These are phyloP conservation scores for Tuta absoluta DNA, from an alignment of 2,888 invertebrate species.

Conservation along the genomic window DNA sequence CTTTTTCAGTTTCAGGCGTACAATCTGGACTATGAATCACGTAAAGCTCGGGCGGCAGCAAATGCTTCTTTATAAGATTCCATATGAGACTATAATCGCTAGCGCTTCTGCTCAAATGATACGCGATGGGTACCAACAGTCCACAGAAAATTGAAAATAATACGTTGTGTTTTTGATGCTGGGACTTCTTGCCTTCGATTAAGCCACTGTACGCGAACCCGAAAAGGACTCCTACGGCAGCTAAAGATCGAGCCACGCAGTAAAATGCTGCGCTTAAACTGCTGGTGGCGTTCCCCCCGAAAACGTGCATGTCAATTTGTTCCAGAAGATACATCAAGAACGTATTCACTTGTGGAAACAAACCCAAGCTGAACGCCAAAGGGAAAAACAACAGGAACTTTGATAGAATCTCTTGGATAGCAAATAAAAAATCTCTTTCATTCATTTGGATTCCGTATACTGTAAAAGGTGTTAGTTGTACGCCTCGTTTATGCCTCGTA, in stretches of 20 bases:
- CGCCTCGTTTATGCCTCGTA: conserved; percentile 56
- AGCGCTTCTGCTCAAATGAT: conserved; percentile 95
- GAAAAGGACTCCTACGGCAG: conserved; percentile 90
- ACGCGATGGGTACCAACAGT: conserved; percentile 91
- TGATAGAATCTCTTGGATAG: conserved; percentile 87
- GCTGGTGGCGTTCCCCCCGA: conserved; percentile 93
- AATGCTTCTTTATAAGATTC: conserved; percentile 91
- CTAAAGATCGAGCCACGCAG: conserved; percentile 88
- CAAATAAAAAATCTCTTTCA: conserved; percentile 82
- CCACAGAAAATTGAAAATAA: conserved; percentile 97
- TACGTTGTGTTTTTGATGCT: conserved; percentile 86
- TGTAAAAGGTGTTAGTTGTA: conserved; percentile 60
- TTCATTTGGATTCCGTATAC: conserved; percentile 75
- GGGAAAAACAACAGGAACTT: conserved; percentile 95
- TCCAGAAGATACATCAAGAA: conserved; percentile 98
- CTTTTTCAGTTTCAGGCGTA: conserved; percentile 57
- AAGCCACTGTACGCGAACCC: conserved; percentile 94
- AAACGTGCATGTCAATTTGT: conserved; percentile 94
- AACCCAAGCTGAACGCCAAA: conserved; percentile 94
- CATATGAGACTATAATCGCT: conserved; percentile 95
- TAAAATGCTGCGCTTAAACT: conserved; percentile 92
- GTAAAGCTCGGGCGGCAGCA: conserved; percentile 89
- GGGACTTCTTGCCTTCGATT: conserved; percentile 90
- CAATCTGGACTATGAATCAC: conserved; percentile 79
- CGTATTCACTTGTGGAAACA: conserved; percentile 98